Percentiles rank a stretch among this genome's conserved stretches.
phyloP scores from a whole-genome alignment of 1,140 invertebrate species.

The Drosophila erecta region DNA sequence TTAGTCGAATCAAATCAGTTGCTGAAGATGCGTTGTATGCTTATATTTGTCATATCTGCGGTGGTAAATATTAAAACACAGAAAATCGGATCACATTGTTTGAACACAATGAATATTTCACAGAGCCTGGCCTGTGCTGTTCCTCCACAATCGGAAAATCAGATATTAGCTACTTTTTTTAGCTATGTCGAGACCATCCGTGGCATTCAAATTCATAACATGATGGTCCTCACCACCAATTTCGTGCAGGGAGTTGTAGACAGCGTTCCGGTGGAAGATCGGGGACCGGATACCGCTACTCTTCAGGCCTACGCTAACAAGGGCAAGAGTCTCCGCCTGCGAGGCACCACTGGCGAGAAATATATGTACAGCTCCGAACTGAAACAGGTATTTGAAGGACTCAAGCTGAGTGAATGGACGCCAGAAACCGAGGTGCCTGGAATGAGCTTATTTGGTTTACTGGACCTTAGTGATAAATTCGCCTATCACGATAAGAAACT shows the following conservation, averaged over 20 bases:
- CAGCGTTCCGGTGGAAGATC: constrained; percentile 7
- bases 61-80: constrained; percentile 5
- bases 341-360: constrained; percentile 2
- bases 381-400: background rate
- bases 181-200: constrained; percentile 12
- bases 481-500: constrained; percentile 12
- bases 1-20: constrained; percentile 4
- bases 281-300: background rate
- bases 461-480: background rate
- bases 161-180: constrained; percentile 15
- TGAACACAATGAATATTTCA: background rate
- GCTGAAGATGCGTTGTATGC: background rate
- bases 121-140: constrained; percentile 11
- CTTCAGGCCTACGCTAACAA: constrained; percentile 2
- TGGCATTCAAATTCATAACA: constrained; percentile 4
- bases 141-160: constrained; percentile 3
- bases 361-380: background rate
- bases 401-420: background rate
- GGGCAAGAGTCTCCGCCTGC: background rate
- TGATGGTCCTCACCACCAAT: background rate
- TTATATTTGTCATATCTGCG: constrained; percentile 3
- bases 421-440: background rate
- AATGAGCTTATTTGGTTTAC: background rate
- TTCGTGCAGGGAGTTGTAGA: constrained; percentile 1
- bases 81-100: too few relatives aligned